Conservation (phyloP, 2,888 invertebrate genomes). For the Melangyna quadrimaculata region DNA sequence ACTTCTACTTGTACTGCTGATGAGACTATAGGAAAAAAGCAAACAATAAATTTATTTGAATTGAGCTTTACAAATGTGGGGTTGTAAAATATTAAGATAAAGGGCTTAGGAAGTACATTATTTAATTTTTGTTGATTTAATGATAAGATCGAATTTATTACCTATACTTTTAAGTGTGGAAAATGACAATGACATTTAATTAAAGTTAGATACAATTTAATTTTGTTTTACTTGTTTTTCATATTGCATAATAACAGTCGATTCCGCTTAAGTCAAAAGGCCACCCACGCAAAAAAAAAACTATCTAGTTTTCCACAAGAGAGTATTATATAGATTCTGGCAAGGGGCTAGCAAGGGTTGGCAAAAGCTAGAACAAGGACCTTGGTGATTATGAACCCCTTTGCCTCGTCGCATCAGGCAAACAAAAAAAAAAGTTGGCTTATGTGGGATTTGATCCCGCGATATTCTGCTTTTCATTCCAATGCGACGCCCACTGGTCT, state of each 20-base stretch:
- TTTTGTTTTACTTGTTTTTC: neutral
- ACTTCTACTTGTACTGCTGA: neutral
- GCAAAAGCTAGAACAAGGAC: too few species aligned
- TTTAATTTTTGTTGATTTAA: neutral
- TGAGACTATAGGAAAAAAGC: neutral
- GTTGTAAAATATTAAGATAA: neutral
- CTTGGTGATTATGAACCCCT: too few species aligned
- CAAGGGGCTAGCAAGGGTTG: too few species aligned
- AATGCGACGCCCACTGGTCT: too few species aligned
- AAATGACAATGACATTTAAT: conserved; percentile 12
- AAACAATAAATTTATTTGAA: conserved; percentile 2
- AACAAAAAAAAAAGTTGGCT: too few species aligned
- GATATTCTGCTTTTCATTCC: too few species aligned
- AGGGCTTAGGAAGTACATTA: too few species aligned
- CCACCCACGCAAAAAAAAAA: too few species aligned
- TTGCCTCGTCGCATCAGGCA: too few species aligned
- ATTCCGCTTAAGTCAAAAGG: neutral
- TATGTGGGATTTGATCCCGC: too few species aligned
- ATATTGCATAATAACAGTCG: neutral
- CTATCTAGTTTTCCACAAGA: too few species aligned
- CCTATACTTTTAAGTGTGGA: neutral
- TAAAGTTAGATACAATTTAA: neutral
- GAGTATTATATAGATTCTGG: too few species aligned
- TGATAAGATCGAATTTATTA: neutral
- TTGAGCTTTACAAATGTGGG: neutral